Percentiles rank a stretch among this genome's conserved stretches.
Evolutionary conservation across 2,113 vertebrate genomes (phyloP).

Genomic region (Zosterops japonicus): DNA sequence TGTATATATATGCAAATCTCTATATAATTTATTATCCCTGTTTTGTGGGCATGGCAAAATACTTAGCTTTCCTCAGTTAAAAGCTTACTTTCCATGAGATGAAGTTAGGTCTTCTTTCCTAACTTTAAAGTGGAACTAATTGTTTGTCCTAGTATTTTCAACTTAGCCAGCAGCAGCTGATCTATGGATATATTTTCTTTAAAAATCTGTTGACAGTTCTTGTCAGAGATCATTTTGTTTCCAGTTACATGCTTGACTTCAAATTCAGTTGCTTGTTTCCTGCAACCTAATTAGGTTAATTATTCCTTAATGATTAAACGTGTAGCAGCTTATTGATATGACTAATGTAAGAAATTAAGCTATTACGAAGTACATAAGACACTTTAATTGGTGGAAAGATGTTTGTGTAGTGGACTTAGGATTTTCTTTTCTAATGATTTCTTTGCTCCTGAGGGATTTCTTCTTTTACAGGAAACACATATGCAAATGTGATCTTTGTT

Average conservation of each 20-base stretch:
- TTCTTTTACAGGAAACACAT: background rate
- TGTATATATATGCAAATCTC: background rate
- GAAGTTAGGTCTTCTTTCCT: background rate
- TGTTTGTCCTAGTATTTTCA: background rate
- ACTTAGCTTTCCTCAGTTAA: background rate
- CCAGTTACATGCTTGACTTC: slow-evolving; percentile 30
- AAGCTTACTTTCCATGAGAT: background rate
- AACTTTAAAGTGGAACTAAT: slow-evolving; percentile 17
- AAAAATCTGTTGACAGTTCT: slow-evolving; percentile 22
- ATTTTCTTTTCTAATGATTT: slow-evolving; percentile 26
- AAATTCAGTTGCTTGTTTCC: slow-evolving; percentile 37
- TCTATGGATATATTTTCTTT: background rate
- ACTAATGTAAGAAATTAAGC: slow-evolving; percentile 45
- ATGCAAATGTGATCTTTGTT: slow-evolving; percentile 18
- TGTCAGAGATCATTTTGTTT: slow-evolving; percentile 53
- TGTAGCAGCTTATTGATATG: slow-evolving; percentile 53
- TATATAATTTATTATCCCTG: background rate
- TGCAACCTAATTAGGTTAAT: slow-evolving; percentile 64
- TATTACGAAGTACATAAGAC: slow-evolving; percentile 18
- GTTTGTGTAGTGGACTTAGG: slow-evolving; percentile 15
- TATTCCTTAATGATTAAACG: slow-evolving; percentile 50
- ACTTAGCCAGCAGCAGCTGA: background rate
- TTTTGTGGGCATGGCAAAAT: background rate
- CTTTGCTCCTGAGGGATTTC: slow-evolving; percentile 2
- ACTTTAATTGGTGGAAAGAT: slow-evolving; percentile 36